Conservation (phyloP, 2,113 vertebrate genomes). For the Archilochus colubris region DNA sequence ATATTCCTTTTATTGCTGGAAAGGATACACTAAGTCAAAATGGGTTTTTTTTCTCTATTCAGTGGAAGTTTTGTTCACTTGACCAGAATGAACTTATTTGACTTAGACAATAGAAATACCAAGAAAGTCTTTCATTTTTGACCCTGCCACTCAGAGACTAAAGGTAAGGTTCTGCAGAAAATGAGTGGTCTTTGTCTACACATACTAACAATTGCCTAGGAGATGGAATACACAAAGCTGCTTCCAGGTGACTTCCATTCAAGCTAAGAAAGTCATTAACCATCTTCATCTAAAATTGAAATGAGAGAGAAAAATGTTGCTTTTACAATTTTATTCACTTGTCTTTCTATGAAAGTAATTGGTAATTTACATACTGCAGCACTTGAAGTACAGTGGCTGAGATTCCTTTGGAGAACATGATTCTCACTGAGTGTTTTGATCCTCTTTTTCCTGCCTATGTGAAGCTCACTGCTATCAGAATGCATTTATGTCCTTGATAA, state of each 20-base stretch:
- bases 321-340: constrained; percentile 12
- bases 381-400: constrained; percentile 6
- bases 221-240: not conserved
- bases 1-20: not conserved
- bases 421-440: constrained; percentile 1
- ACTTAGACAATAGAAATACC: not conserved
- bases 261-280: constrained; percentile 27
- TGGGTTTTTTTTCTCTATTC: not conserved
- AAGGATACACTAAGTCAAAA: not conserved
- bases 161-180: not conserved
- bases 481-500: not conserved
- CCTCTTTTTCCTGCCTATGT: not conserved
- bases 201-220: not conserved
- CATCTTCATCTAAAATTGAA: constrained; percentile 11
- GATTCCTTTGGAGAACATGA: not conserved
- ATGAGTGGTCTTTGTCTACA: not conserved
- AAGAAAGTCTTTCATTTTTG: not conserved
- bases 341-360: not conserved
- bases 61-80: not conserved
- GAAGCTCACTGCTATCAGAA: constrained; percentile 4
- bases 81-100: not conserved
- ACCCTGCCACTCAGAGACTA: not conserved
- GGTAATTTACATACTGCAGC: not conserved
- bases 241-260: not conserved
- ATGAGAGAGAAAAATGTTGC: not conserved